phyloP scores from a whole-genome alignment of 2,888 invertebrate genomes.

The Podabrus alpinus region DNA sequence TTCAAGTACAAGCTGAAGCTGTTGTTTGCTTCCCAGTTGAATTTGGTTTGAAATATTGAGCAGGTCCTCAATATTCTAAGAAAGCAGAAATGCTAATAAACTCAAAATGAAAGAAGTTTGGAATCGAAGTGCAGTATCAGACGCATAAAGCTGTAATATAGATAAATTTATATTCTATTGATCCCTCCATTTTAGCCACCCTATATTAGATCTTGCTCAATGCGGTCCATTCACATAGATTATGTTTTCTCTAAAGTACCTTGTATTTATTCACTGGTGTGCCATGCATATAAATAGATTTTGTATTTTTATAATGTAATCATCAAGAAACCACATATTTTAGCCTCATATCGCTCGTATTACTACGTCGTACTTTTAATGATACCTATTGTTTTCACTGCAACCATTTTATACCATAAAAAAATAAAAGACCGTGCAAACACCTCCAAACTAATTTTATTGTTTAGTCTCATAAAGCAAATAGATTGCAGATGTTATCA shows the following conservation, averaged over 20 bases:
- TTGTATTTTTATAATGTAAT: neutral
- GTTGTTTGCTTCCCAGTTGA: neutral
- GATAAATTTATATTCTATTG: neutral
- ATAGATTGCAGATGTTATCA: neutral
- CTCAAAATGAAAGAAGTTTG: neutral
- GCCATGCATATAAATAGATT: neutral
- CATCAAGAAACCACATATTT: neutral
- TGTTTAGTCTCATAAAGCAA: neutral
- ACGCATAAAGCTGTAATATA: neutral
- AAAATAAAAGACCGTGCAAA: neutral
- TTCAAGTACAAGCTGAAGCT: neutral
- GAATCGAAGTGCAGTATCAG: neutral
- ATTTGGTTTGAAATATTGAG: neutral
- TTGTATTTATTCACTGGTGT: neutral
- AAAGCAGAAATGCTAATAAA: neutral
- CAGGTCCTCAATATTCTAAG: neutral
- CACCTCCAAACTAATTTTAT: neutral
- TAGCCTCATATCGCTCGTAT: neutral
- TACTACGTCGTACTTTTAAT: neutral
- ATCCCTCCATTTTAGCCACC: neutral
- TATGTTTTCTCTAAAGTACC: neutral
- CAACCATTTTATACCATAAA: neutral
- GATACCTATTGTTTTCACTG: neutral
- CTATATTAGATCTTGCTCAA: neutral
- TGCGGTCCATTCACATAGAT: neutral